Evolutionary conservation across 2,888 invertebrate genomes (phyloP).

Genomic region (Cheiracanthium punctorium): DNA sequence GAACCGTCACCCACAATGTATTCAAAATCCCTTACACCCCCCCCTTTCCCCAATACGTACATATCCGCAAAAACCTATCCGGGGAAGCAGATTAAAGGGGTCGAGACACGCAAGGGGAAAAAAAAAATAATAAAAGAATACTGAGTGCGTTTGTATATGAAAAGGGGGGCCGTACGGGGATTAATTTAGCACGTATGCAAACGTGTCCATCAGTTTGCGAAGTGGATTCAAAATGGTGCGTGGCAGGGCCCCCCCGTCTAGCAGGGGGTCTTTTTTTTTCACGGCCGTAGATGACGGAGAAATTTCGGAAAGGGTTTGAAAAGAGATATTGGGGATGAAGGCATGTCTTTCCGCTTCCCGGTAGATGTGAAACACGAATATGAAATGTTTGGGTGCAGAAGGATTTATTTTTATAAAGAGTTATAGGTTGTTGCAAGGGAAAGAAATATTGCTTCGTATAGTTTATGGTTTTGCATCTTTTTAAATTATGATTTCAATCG

Average conservation of each 20-base stretch:
- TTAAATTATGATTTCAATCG: too few species aligned
- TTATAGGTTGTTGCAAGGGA: not conserved
- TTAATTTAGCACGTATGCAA: conserved; percentile 69
- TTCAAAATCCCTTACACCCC: not conserved
- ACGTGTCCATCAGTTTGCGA: conserved; percentile 50
- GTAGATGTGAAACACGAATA: not conserved
- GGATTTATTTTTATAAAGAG: not conserved
- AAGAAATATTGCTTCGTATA: too few species aligned
- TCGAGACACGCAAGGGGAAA: not conserved
- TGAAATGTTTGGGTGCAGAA: not conserved
- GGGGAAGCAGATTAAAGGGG: conserved; percentile 13
- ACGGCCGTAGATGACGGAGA: not conserved
- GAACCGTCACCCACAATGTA: not conserved
- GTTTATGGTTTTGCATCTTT: too few species aligned
- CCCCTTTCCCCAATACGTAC: too few species aligned
- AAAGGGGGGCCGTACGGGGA: conserved; percentile 16
- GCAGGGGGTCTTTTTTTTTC: not conserved
- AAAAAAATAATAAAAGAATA: not conserved
- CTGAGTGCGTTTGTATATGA: not conserved
- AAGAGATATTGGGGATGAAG: conserved; percentile 52
- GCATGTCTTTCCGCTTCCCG: conserved; percentile 39
- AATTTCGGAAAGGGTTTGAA: conserved; percentile 43
- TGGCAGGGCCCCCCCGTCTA: conserved; percentile 1
- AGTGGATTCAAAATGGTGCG: conserved; percentile 11
- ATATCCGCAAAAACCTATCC: not conserved